Evolutionary conservation across 2,797 vertebrate genomes (phyloP), one percentile per base, ranked within the genome.

Genomic region (Peromyscus melanophrys): DNA sequence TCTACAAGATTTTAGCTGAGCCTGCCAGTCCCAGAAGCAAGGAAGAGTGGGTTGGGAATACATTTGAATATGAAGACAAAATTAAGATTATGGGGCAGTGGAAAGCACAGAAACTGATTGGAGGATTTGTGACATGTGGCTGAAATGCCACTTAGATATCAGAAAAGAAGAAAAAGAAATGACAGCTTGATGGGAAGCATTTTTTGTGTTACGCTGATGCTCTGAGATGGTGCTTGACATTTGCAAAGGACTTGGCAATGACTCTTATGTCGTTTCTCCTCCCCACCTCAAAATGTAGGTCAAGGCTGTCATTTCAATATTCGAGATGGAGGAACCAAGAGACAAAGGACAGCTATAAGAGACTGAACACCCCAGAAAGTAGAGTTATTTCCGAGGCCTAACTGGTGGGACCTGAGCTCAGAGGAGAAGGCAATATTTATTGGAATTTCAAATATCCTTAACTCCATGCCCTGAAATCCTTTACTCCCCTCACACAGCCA

Each of bases 401-500:
- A 61, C 25, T 69, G 10, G 1, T 49, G 71, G 89, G 71, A 71
- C 34, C n/a, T 6, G 63, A 94, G 37, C n/a, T 90, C 88, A 73
- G 63, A 31, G 80, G 7, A n/a, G 80, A 90, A 87, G 46, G 73
- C 11, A 69, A 65, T 29, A 78, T 91, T 92, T 88, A 92, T 34
- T n/a, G 93, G 81, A 25, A 85, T 71, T 87, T 77, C 9, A 63
- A 93, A 57, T 65, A 80, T 78, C 16, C 40, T 89, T 96, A 76
- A 95, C 57, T 97, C 80, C 43, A 93, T 95, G 75, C 78, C 82
- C 63, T 96, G 80, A 73, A 94, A 93, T 87, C 37, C 80, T 92
- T 85, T 94, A 97, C 84, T 97, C 94, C 97, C 96, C 94, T 97
- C 92, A 92, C 76, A 95, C 27, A 12, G 80, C 86, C 97, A 97